A percentile compares a stretch with the other conserved stretches of the same genome.
These are phyloP conservation scores for Carcina quercana DNA, from an alignment of 2,888 invertebrate species.

Conservation along the genomic window DNA sequence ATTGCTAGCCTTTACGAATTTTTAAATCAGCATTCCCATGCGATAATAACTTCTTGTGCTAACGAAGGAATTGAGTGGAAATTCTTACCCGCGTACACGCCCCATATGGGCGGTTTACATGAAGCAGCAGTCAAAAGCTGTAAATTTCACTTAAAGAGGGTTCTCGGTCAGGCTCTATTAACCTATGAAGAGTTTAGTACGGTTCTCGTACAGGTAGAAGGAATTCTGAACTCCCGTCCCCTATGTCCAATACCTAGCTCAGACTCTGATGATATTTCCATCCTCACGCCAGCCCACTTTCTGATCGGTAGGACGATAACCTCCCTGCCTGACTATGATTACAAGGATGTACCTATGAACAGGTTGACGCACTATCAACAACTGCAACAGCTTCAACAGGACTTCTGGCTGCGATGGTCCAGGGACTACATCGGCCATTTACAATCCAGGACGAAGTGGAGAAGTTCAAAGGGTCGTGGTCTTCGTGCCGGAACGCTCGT, in stretches of 20 bases:
- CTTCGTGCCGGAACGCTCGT: neutral
- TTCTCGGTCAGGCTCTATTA: slow-evolving; percentile 9
- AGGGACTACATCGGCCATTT: slow-evolving; percentile 12
- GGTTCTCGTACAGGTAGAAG: slow-evolving; percentile 15
- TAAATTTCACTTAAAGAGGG: slow-evolving; percentile 6
- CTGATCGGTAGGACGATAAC: slow-evolving; percentile 20
- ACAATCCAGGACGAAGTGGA: neutral
- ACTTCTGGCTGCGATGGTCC: neutral
- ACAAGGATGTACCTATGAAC: slow-evolving; percentile 5
- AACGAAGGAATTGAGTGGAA: slow-evolving; percentile 9
- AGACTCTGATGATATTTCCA: slow-evolving; percentile 16
- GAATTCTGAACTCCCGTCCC: slow-evolving; percentile 22
- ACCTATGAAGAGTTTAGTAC: slow-evolving; percentile 9
- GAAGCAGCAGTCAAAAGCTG: slow-evolving; percentile 10
- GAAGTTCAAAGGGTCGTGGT: neutral
- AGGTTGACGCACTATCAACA: slow-evolving; percentile 8
- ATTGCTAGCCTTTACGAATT: slow-evolving; percentile 4
- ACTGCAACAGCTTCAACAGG: slow-evolving; percentile 7
- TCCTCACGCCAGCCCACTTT: slow-evolving; percentile 28
- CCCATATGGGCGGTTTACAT: slow-evolving; percentile 15
- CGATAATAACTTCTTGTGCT: neutral
- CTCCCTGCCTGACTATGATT: slow-evolving; percentile 10
- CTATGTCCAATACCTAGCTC: slow-evolving; percentile 17
- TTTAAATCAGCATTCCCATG: neutral
- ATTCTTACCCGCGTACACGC: slow-evolving; percentile 14